These are phyloP conservation scores for Dendrophyllia cribrosa DNA, from an alignment of 64 coral and sea anemone genomes.

Conservation along the genomic window DNA sequence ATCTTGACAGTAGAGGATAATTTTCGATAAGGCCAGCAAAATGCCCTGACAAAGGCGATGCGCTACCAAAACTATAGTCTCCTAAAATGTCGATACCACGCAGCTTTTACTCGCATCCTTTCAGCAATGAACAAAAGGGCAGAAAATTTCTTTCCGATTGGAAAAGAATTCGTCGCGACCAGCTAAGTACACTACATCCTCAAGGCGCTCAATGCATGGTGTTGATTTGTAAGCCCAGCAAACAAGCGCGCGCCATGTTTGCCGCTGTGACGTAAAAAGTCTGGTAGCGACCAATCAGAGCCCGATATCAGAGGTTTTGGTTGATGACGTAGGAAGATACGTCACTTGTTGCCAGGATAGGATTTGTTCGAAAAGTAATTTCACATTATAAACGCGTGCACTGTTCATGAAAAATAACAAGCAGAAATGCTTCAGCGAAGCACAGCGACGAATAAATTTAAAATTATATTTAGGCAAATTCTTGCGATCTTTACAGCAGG, in stretches of 20 bases:
- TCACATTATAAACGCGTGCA: background rate
- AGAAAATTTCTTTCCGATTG: slow-evolving; percentile 12
- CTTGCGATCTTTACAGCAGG: no score
- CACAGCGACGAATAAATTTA: no score
- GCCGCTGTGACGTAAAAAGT: slow-evolving; percentile 16
- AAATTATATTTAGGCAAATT: no score
- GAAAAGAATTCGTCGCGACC: background rate
- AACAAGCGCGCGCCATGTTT: slow-evolving; percentile 50
- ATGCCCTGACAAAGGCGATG: background rate
- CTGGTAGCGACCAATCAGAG: slow-evolving; percentile 11
- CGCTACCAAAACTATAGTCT: background rate
- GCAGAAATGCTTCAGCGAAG: no score
- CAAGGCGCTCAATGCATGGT: slow-evolving; percentile 41
- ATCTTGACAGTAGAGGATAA: background rate
- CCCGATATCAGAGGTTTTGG: background rate
- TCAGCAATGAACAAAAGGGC: background rate
- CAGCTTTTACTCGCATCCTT: slow-evolving; percentile 13
- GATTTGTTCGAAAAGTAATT: slow-evolving; percentile 12
- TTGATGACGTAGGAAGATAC: slow-evolving; percentile 11
- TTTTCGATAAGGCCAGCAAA: slow-evolving; percentile 11
- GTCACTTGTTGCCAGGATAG: slow-evolving; percentile 30
- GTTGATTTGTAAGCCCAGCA: slow-evolving; percentile 13
- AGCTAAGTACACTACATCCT: slow-evolving; percentile 16
- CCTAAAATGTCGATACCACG: background rate
- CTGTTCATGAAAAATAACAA: no score